Percentiles rank a stretch among this genome's conserved stretches.
These are phyloP conservation scores for Pseudococcus longispinus DNA, from an alignment of 2,888 invertebrate species.

Conservation along the genomic window DNA sequence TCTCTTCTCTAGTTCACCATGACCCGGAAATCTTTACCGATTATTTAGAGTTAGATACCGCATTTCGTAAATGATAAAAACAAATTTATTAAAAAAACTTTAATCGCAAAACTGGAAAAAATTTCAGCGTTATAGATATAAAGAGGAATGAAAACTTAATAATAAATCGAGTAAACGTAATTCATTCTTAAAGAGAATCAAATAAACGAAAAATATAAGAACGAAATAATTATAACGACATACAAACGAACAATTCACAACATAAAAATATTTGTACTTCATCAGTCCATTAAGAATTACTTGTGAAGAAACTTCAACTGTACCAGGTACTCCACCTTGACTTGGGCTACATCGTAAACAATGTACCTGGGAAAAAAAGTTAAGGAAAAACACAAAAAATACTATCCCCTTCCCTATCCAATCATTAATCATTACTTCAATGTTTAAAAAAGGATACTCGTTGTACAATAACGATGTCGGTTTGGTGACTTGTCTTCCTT, in stretches of 20 bases:
- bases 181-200: not conserved
- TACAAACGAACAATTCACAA: not conserved
- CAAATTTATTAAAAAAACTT: not conserved
- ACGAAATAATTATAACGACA: not conserved
- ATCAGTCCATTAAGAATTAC: conserved; percentile 50
- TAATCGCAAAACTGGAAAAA: not conserved
- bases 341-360: conserved; percentile 95
- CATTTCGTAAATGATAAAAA: too few species aligned
- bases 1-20: too few species aligned
- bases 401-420: not conserved
- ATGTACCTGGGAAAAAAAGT: conserved; percentile 70
- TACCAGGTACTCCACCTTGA: conserved; percentile 87
- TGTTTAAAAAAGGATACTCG: conserved; percentile 77
- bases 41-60: too few species aligned
- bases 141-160: not conserved
- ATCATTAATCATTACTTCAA: not conserved
- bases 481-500: conserved; percentile 64
- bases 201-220: not conserved
- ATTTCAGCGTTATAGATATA: not conserved
- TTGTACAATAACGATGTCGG: conserved; percentile 79
- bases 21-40: too few species aligned
- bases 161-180: not conserved
- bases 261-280: not conserved
- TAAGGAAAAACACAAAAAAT: conserved; percentile 60
- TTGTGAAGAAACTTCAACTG: conserved; percentile 86